Conservation (phyloP, 2,113 vertebrate species). For the Hemichromis elongatus region DNA sequence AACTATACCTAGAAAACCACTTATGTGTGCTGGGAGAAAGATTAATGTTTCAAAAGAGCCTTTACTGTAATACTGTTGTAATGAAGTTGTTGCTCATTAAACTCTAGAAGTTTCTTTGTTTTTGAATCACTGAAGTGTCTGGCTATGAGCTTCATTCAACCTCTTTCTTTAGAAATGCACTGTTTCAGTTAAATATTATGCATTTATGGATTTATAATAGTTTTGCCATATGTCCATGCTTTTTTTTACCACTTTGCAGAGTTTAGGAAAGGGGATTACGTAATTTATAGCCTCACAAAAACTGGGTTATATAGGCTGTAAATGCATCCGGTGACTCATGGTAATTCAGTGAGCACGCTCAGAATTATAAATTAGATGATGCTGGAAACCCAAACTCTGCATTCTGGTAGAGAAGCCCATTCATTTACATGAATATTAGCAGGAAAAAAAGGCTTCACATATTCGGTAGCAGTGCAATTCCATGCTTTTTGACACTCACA, state of each 20-base stretch:
- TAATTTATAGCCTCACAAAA: slow-evolving; percentile 1
- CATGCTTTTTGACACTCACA: not conserved
- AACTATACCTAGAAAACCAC: not conserved
- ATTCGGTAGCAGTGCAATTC: not conserved
- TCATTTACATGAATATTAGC: slow-evolving; percentile 2
- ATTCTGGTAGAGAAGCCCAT: not conserved
- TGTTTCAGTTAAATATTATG: not conserved
- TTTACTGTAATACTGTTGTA: not conserved
- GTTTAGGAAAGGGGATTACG: slow-evolving; percentile 5
- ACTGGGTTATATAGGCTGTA: not conserved
- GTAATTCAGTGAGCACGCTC: not conserved
- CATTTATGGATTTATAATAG: not conserved
- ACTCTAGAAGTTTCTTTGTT: not conserved
- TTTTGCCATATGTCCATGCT: not conserved
- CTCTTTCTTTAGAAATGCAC: not conserved
- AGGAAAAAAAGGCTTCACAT: not conserved
- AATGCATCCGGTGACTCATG: not conserved
- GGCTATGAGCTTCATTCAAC: slow-evolving; percentile 6
- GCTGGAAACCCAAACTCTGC: not conserved
- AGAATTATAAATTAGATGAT: not conserved
- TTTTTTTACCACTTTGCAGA: slow-evolving; percentile 2
- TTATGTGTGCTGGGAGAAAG: not conserved
- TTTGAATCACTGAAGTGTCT: not conserved
- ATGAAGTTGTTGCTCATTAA: slow-evolving; percentile 15
- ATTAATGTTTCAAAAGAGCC: slow-evolving; percentile 7